Conservation (phyloP, 2,113 vertebrate genomes). For the Bambusicola thoracicus region DNA sequence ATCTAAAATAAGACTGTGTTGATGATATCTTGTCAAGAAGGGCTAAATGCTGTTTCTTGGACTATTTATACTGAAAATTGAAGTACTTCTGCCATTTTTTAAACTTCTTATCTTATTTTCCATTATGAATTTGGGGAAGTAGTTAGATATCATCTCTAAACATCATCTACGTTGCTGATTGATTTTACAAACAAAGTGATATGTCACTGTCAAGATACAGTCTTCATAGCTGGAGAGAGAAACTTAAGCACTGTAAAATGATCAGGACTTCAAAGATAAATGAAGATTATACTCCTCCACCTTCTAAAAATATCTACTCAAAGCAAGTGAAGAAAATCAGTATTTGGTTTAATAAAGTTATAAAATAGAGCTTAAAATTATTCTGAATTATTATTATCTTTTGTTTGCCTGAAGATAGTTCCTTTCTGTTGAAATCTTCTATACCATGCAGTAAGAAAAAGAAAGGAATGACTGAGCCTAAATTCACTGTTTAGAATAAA, state of each 20-base stretch:
- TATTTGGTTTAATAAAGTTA: background rate
- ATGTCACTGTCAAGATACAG: background rate
- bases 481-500: background rate
- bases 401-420: background rate
- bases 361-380: background rate
- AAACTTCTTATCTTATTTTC: constrained; percentile 1
- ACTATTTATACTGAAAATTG: constrained; percentile 48
- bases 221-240: background rate
- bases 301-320: background rate
- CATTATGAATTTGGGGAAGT: constrained; percentile 3
- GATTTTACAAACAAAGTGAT: constrained; percentile 47
- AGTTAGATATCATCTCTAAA: background rate
- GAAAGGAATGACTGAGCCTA: background rate
- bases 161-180: background rate
- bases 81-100: constrained; percentile 21
- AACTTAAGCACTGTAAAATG: background rate
- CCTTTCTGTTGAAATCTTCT: background rate
- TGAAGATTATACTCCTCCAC: background rate
- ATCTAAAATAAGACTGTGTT: constrained; percentile 44
- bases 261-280: background rate
- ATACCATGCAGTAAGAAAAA: background rate
- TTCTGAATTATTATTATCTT: background rate
- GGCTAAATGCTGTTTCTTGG: constrained; percentile 27
- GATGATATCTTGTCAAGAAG: constrained; percentile 54
- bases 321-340: background rate